A percentile compares a stretch with the other conserved stretches of the same genome.
phyloP scores from a whole-genome alignment of 1,140 invertebrate species.

The Sitobion miscanthi region DNA sequence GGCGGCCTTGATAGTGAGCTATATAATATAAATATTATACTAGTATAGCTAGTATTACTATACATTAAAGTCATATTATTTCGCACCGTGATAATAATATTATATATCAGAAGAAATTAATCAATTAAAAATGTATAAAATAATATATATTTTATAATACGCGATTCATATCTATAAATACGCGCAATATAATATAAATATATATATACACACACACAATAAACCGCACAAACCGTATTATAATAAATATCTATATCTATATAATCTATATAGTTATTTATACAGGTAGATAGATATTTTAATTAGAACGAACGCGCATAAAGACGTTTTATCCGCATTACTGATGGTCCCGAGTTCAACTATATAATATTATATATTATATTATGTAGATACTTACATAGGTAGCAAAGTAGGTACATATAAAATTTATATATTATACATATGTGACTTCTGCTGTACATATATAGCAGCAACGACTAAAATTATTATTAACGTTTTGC shows the following conservation, averaged over 20 bases:
- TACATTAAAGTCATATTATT: slow-evolving; percentile 18
- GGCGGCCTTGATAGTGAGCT: neutral
- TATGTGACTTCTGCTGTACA: neutral
- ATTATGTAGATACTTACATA: neutral
- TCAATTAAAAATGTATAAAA: slow-evolving; percentile 31
- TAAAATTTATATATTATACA: neutral
- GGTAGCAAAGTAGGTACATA: neutral
- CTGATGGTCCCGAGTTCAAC: neutral
- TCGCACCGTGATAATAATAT: neutral
- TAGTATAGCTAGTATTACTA: neutral
- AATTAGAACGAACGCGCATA: slow-evolving; percentile 22
- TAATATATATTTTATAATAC: slow-evolving; percentile 14
- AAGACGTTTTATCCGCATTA: neutral
- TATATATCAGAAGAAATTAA: slow-evolving; percentile 8
- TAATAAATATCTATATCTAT: neutral
- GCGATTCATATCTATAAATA: slow-evolving; percentile 25
- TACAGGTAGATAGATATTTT: neutral
- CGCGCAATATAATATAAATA: neutral
- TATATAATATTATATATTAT: slow-evolving; percentile 9
- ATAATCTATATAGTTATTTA: slow-evolving; percentile 21
- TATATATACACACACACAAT: neutral
- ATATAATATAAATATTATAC: neutral
- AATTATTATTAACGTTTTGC: slow-evolving; percentile 12
- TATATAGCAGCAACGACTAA: neutral
- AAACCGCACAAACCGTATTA: neutral